Percentiles rank a stretch among this genome's conserved stretches.
Evolutionary conservation across 2,888 invertebrate species (phyloP).

Genomic region (Tinea pellionella): DNA sequence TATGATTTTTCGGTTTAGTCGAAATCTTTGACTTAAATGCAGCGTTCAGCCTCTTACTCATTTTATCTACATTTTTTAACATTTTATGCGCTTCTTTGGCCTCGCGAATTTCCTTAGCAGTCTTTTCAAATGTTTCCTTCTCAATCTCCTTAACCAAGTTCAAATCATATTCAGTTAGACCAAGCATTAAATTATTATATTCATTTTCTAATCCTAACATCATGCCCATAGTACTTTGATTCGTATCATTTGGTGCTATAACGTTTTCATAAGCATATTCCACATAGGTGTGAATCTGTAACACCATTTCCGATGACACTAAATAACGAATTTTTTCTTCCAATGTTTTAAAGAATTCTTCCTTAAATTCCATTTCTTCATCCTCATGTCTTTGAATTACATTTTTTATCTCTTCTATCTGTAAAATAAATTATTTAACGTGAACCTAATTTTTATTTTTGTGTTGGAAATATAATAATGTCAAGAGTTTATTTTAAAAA

Average conservation of each 20-base stretch:
- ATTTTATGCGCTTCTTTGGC: conserved; percentile 47
- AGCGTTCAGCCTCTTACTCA: conserved; percentile 45
- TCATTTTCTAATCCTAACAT: conserved; percentile 69
- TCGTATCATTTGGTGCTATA: conserved; percentile 71
- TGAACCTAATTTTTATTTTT: background rate
- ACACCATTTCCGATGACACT: conserved; percentile 68
- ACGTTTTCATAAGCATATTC: conserved; percentile 75
- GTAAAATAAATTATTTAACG: conserved; percentile 17
- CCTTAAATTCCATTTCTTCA: conserved; percentile 46
- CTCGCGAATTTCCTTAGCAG: conserved; percentile 36
- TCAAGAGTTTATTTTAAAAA: no score
- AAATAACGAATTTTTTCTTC: conserved; percentile 59
- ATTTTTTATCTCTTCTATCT: conserved; percentile 44
- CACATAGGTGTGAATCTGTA: conserved; percentile 72
- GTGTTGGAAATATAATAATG: no score
- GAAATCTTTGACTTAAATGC: conserved; percentile 17
- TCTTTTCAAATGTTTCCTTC: conserved; percentile 45
- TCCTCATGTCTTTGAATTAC: conserved; percentile 36
- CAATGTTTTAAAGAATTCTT: conserved; percentile 45
- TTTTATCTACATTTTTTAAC: conserved; percentile 50
- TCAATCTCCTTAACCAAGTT: conserved; percentile 45
- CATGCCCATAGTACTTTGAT: conserved; percentile 70
- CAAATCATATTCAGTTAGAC: conserved; percentile 48
- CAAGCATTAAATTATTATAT: conserved; percentile 49
- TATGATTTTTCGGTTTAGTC: no score